Evolutionary conservation across 1,140 invertebrate genomes (phyloP).

Genomic region (Lordiphosa stackelbergi): DNA sequence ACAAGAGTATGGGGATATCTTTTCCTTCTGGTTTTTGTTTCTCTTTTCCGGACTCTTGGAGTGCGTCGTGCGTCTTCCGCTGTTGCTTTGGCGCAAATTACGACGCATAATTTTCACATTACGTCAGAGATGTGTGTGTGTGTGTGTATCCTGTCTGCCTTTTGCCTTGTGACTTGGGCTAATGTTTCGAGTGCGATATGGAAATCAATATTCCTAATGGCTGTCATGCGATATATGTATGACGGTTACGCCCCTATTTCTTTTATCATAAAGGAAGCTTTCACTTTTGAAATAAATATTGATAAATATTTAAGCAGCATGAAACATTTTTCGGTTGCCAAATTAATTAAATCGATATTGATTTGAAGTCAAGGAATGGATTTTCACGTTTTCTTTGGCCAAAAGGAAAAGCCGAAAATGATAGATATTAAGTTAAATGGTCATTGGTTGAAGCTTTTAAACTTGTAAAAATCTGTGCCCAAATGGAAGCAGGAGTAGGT

Average conservation of each 20-base stretch:
- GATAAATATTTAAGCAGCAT: slow-evolving; percentile 38
- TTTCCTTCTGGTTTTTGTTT: slow-evolving; percentile 26
- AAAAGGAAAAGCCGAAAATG: not conserved
- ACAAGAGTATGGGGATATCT: slow-evolving; percentile 31
- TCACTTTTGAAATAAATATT: slow-evolving; percentile 27
- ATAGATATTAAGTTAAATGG: not conserved
- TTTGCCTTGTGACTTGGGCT: slow-evolving; percentile 45
- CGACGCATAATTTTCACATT: slow-evolving; percentile 72
- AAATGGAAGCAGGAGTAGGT: too few relatives aligned
- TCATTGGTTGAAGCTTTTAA: too few relatives aligned
- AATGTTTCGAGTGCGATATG: slow-evolving; percentile 61
- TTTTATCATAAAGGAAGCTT: slow-evolving; percentile 6
- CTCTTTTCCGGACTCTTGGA: slow-evolving; percentile 15
- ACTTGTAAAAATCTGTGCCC: too few relatives aligned
- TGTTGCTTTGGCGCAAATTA: slow-evolving; percentile 70
- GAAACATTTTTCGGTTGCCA: slow-evolving; percentile 17
- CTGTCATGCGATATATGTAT: slow-evolving; percentile 49
- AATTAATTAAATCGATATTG: slow-evolving; percentile 53
- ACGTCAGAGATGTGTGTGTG: slow-evolving; percentile 47
- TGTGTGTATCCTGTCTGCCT: slow-evolving; percentile 31
- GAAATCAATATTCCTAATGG: slow-evolving; percentile 72
- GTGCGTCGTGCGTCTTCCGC: slow-evolving; percentile 67
- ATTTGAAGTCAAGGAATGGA: slow-evolving; percentile 1
- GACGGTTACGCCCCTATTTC: not conserved
- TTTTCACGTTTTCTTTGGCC: not conserved